Evolutionary conservation across 2,888 invertebrate genomes (phyloP), one percentile per base, ranked within the genome.

Genomic region (Deladenus siricidicola): DNA sequence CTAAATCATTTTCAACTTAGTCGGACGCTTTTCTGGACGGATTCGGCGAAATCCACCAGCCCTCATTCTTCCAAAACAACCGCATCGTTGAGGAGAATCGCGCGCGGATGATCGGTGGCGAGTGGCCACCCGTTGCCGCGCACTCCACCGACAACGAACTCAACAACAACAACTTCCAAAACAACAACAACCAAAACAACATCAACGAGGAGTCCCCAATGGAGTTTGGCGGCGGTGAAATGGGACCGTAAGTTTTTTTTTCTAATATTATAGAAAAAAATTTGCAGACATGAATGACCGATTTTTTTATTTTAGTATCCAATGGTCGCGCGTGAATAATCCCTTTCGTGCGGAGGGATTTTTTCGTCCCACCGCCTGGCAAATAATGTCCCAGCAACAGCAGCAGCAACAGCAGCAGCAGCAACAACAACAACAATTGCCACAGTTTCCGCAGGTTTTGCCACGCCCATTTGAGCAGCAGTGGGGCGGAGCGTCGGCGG

Each of bases 21-120:
- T 65, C 66, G 43, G 66, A 60, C 39, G 50, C 66, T 1, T 66
- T 66, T 61, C 51, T 67, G 56, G 70, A 68, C 55, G 59, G 70
- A 4, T 68, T 68, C 54, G 68, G 68, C 52, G 68, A 68, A 43
- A 58, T 58, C 51, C 62, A 68, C 43, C 60, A 54, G 48, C 66
- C 66, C 21, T 28, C 23, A 24, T 63, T 63, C 49, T 30, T 57
- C 39, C 60, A 63, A 14, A 62, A 62, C 53, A 62, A 63, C 48
- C 62, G 62, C n/a, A 30, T 48, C 28, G 49, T 24, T 2, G 63
- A 63, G 28, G 50, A 57, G 26, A 54, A 56, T 44, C 54, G 59
- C 30, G 60, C 50, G n/a, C 55, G 48, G 10, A 43, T 28, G 28
- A 21, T 23, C 3, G 39, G 39, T 23, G 51, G 59, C 43, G n/a